These are phyloP conservation scores for Morpho helenor DNA, from an alignment of 2,888 invertebrate genomes.

Conservation along the genomic window DNA sequence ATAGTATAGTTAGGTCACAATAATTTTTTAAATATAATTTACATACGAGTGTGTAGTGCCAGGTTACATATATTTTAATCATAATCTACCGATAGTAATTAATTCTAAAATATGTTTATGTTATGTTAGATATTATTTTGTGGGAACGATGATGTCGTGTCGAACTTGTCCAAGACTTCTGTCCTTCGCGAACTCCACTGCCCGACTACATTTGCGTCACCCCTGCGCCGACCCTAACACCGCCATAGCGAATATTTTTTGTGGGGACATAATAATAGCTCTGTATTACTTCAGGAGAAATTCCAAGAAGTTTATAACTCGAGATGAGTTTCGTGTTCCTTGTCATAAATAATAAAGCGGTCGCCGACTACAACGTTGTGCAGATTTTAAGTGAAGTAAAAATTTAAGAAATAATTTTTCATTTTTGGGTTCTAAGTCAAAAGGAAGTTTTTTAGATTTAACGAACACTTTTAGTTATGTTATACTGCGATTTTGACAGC, in stretches of 20 bases:
- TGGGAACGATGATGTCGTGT: slow-evolving; percentile 10
- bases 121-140: slow-evolving; percentile 2
- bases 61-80: too few relatives aligned
- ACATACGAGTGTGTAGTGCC: too few relatives aligned
- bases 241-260: slow-evolving; percentile 70
- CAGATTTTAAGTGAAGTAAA: slow-evolving; percentile 77
- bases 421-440: slow-evolving; percentile 56
- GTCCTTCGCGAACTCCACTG: slow-evolving; percentile 39
- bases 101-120: background rate
- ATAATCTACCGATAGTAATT: background rate
- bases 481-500: slow-evolving; percentile 10
- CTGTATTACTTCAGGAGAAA: slow-evolving; percentile 79
- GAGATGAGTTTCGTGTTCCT: slow-evolving; percentile 80
- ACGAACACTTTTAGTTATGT: slow-evolving; percentile 52
- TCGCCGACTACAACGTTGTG: slow-evolving; percentile 75
- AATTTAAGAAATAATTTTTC: slow-evolving; percentile 70
- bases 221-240: slow-evolving; percentile 48
- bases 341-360: slow-evolving; percentile 80
- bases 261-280: slow-evolving; percentile 79
- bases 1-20: too few relatives aligned
- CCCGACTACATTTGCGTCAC: slow-evolving; percentile 42
- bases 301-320: slow-evolving; percentile 80
- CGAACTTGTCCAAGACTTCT: slow-evolving; percentile 36
- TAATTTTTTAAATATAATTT: too few relatives aligned
- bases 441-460: slow-evolving; percentile 57